Conservation (phyloP, 2,113 vertebrate genomes). For the Rhabdornis inornatus region DNA sequence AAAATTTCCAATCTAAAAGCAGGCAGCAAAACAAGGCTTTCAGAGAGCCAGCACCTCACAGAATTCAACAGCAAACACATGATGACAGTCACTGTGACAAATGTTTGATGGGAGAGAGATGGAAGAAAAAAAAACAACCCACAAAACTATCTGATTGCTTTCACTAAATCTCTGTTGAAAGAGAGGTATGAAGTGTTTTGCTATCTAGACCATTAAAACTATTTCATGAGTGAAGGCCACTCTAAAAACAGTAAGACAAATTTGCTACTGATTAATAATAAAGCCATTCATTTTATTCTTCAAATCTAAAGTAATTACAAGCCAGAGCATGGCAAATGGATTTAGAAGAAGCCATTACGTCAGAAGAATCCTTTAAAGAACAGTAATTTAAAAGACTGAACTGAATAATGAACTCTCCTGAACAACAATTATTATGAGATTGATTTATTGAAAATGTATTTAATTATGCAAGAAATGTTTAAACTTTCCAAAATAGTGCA, state of each 20-base stretch:
- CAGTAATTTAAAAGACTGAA: constrained; percentile 71
- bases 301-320: constrained; percentile 72
- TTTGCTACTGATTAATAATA: constrained; percentile 72
- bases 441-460: constrained; percentile 72
- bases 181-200: constrained; percentile 48
- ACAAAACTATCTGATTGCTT: constrained; percentile 25
- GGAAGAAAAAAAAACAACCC: neutral
- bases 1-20: neutral
- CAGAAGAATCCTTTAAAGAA: constrained; percentile 71
- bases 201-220: constrained; percentile 54
- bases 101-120: neutral
- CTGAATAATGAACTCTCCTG: constrained; percentile 70
- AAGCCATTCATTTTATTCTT: constrained; percentile 72
- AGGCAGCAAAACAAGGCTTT: neutral
- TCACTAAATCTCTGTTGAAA: constrained; percentile 45
- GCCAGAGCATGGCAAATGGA: constrained; percentile 68
- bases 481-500: constrained; percentile 70
- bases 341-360: constrained; percentile 65
- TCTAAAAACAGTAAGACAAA: constrained; percentile 70
- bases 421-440: constrained; percentile 72
- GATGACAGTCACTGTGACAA: constrained; percentile 18
- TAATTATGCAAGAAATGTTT: constrained; percentile 69
- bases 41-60: neutral
- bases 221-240: constrained; percentile 61
- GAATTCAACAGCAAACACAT: neutral